Percentiles rank a stretch among this genome's conserved stretches.
Evolutionary conservation across 2,888 invertebrate species (phyloP).

Genomic region (Euproctis similis): DNA sequence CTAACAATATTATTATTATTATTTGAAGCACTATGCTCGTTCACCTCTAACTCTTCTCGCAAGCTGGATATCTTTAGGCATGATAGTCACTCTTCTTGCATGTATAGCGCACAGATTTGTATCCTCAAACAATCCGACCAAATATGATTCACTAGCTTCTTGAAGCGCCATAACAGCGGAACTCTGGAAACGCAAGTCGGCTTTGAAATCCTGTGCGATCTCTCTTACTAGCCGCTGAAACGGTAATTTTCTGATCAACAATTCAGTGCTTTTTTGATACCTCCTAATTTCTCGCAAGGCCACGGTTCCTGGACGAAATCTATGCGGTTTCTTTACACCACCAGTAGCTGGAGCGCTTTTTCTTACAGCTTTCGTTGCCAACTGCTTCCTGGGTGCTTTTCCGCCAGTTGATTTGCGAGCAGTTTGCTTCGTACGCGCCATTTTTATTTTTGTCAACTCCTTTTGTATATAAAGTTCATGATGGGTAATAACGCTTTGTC

Average conservation of each 20-base stretch:
- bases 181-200: constrained; percentile 81
- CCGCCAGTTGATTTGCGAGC: constrained; percentile 84
- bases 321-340: constrained; percentile 83
- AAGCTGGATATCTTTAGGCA: constrained; percentile 59
- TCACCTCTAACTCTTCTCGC: constrained; percentile 56
- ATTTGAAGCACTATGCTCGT: constrained; percentile 37
- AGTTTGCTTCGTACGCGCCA: constrained; percentile 86
- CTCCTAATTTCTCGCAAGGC: constrained; percentile 82
- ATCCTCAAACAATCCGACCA: constrained; percentile 83
- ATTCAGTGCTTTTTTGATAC: constrained; percentile 84
- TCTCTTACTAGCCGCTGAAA: constrained; percentile 84
- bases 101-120: constrained; percentile 88
- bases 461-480: too few relatives aligned
- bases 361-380: constrained; percentile 82
- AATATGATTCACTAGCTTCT: constrained; percentile 76
- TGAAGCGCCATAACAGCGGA: constrained; percentile 82
- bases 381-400: constrained; percentile 82
- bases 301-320: constrained; percentile 81
- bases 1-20: too few relatives aligned
- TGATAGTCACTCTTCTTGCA: constrained; percentile 65
- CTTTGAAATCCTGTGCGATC: constrained; percentile 84
- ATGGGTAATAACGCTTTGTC: too few relatives aligned
- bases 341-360: constrained; percentile 84
- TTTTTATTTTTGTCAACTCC: too few relatives aligned
- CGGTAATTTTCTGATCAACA: constrained; percentile 81